Base-by-base conservation (phyloP, 2,113 vertebrate species). In the Calyptommatus sinebrachiatus region DNA sequence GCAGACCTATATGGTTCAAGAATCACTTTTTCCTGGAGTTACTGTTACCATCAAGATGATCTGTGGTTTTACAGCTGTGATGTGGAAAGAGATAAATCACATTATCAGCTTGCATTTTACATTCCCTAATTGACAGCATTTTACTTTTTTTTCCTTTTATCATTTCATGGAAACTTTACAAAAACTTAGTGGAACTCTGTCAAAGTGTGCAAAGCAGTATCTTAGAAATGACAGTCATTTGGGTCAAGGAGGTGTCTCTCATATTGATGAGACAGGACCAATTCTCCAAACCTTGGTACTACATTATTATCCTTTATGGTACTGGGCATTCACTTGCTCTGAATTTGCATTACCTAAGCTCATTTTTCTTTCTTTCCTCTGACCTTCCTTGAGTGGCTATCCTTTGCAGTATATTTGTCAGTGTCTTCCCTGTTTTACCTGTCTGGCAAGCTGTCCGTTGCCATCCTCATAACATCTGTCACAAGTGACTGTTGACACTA, bases 401-500 rank as follows among this genome's bases (percentile, higher is more conserved):
- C 48, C 73, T 53, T 85, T 76, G 77, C 79, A 88, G 79, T 89
- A 71, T 83, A 92, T 92, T 92, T 92, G 78, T 93, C 89, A 90
- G 79, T 86, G 88, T 90, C 91, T 91, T 83, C 75, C 77, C 74
- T 89, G 84, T 85, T 85, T 92, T 84, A 83, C 76, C 84, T 92
- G 84, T 80, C 85, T 90, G 87, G 85, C 89, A 91, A 87, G 88
- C 80, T 90, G 83, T 89, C 84, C 26, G 0, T 76, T 86, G 88
- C 84, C 83, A 86, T 82, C 84, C 83, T 87, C 83, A 83, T 84
- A 90, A 91, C 90, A 92, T 93, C 90, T 92, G 89, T 93, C 91
- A 93, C 80, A 88, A 89, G 79, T 84, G 82, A 80, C 88, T 91
- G 87, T 86, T 82, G 89, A 86, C 84, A 82, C 87, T 73, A 75